These are phyloP conservation scores for Monodelphis domestica DNA, from an alignment of 2,797 vertebrate species.

Conservation along the genomic window DNA sequence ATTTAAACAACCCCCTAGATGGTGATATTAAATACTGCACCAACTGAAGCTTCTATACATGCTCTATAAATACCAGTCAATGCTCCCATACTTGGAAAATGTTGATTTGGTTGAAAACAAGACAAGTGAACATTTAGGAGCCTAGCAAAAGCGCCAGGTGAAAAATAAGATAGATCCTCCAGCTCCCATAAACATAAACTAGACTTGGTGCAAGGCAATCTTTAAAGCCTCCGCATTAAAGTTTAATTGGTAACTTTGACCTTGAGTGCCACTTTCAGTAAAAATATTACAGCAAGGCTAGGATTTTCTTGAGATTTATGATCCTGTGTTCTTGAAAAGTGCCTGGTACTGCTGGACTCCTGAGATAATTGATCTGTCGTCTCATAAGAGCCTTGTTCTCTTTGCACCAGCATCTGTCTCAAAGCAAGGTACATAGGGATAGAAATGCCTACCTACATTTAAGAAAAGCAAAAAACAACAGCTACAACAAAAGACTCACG, in stretches of 20 bases:
- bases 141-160: background rate
- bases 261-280: slow-evolving; percentile 59
- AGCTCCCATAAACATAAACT: slow-evolving; percentile 12
- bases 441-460: slow-evolving; percentile 67
- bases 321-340: slow-evolving; percentile 71
- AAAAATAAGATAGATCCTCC: slow-evolving; percentile 26
- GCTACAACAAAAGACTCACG: slow-evolving; percentile 37
- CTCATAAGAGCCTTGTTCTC: slow-evolving; percentile 72
- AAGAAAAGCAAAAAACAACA: slow-evolving; percentile 66
- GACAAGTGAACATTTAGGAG: background rate
- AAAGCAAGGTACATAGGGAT: slow-evolving; percentile 66
- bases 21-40: background rate
- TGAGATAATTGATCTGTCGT: slow-evolving; percentile 76
- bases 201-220: background rate
- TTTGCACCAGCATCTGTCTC: slow-evolving; percentile 72
- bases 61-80: slow-evolving; percentile 3
- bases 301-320: slow-evolving; percentile 67
- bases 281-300: slow-evolving; percentile 60
- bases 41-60: background rate
- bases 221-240: slow-evolving; percentile 61
- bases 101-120: slow-evolving; percentile 20
- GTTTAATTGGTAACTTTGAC: slow-evolving; percentile 72
- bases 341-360: slow-evolving; percentile 56
- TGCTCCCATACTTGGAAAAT: slow-evolving; percentile 7
- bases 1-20: slow-evolving; percentile 43